Base-by-base conservation (phyloP, 2,113 vertebrate genomes). In the Tamias sibiricus region DNA sequence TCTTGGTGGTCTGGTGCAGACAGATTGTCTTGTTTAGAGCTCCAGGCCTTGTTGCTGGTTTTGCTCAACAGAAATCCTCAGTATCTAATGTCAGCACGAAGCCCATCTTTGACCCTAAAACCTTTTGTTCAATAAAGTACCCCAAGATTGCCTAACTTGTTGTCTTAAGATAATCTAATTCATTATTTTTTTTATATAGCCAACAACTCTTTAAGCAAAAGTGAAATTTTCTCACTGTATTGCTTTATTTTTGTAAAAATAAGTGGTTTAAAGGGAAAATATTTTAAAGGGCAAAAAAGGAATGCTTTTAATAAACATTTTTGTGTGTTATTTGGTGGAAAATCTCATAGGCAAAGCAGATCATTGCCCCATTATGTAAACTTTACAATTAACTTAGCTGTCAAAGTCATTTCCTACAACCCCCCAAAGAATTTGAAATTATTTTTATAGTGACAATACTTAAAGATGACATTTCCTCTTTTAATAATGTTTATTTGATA, bases 181-280 rank as follows among this genome's bases (percentile, higher is more conserved):
- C 42, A 89, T 85, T 72, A 14, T 66, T 57, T 96, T 64, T 44
- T 87, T 19, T 13, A 42, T 62, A 26, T 62, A 26, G 6, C 16
- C 71, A 12, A 89, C 13, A 91, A 69, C 52, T 82, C 66, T 59
- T 93, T 80, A 72, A 86, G 35, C 32, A 91, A 86, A 95, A 76
- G 35, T 87, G 86, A 57, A 77, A 80, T 57, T 89, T 96, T 64
- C 47, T 95, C 14, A 77, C 4, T 30, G 8, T 94, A 62, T 59
- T 92, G 13, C 35, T n/a, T 42, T 71, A 66, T 77, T 87, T 94
- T 72, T 28, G 49, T 89, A 62, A 91, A 84, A 79, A 6, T 12
- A 28, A 57, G 32, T 54, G 30, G 2, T 32, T 80, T 85, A 2
- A 69, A 69, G 66, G 32, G 32, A 32, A 69, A 32, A n/a, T 7